Base-by-base conservation (phyloP, 2,797 vertebrate genomes). In the Micromesistius poutassou region DNA sequence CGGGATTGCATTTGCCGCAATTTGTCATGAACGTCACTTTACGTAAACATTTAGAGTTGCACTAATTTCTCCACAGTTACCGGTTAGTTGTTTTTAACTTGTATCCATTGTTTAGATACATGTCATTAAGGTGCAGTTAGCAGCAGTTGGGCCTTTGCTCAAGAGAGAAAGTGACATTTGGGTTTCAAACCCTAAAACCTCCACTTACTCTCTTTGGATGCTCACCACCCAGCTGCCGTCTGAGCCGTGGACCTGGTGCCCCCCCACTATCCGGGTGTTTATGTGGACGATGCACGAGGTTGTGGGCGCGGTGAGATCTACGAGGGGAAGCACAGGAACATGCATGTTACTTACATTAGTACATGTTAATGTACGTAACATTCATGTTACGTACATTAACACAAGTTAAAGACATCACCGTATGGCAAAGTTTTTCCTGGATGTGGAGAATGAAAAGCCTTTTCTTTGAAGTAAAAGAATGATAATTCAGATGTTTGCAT, bases 161-260 rank as follows among this genome's bases (percentile, higher is more conserved):
- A 25, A 62, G 55, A 22, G 19, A 1, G 55, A 22, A 4, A 2
- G 22, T 62, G 55, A 62, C 10, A 28, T 68, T 28, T 9, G 62
- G n/a, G 62, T 68, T 68, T 68, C 62, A n/a, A 25, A 73, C 22
- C 72, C 72, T 9, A 5, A 8, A 28, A 28, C 72, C 36, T 25
- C 7, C 2, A 84, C 88, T 85, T 87, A 95, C 95, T 94, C 88
- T 90, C 93, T 93, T 79, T 94, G 94, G 86, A 99, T 95, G 93
- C 97, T 98, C 84, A 98, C 96, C 88, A 98, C 97, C 98, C 97
- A 99, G 90, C 96, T 93, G 76, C 94, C 97, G 79, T 98, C 95
- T 4, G 95, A 94, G 62, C 95, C 96, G 76, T 82, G 89, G 71
- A 97, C 95, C 85, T 93, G 93, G 86, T 95, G 96, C 82, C 97